These are phyloP conservation scores for Neria commutata DNA, from an alignment of 2,888 invertebrate genomes.

Conservation along the genomic window DNA sequence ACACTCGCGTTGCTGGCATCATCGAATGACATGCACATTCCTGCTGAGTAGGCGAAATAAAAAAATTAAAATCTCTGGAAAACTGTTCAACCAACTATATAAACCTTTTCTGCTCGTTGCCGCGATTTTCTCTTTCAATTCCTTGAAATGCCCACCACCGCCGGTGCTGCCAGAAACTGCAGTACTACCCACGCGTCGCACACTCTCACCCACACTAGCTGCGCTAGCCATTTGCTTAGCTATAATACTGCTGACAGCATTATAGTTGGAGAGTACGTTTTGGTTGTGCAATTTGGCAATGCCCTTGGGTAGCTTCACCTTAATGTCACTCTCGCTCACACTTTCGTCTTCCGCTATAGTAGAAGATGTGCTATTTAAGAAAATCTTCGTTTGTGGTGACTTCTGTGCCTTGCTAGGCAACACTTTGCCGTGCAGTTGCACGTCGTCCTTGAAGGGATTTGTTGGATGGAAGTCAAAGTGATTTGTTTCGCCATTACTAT, in stretches of 20 bases:
- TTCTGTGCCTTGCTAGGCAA: constrained; percentile 1
- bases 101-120: constrained; percentile 62
- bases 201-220: constrained; percentile 45
- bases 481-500: constrained; percentile 19
- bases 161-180: too few species aligned
- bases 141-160: constrained; percentile 65
- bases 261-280: constrained; percentile 49
- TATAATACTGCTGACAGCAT: constrained; percentile 55
- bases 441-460: constrained; percentile 58
- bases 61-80: not conserved
- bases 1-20: constrained; percentile 31
- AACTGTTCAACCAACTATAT: constrained; percentile 1
- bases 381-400: constrained; percentile 14
- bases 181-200: constrained; percentile 51
- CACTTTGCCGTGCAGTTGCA: constrained; percentile 25
- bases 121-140: constrained; percentile 65
- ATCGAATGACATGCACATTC: constrained; percentile 38
- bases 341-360: constrained; percentile 30
- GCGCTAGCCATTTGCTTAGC: constrained; percentile 55
- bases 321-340: constrained; percentile 8
- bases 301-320: constrained; percentile 32
- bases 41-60: not conserved
- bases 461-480: constrained; percentile 56
- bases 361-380: constrained; percentile 36
- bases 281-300: constrained; percentile 50